Evolutionary conservation across 2,888 invertebrate genomes (phyloP), one percentile per base, ranked within the genome.

Genomic region (Pachymerium ferrugineum): DNA sequence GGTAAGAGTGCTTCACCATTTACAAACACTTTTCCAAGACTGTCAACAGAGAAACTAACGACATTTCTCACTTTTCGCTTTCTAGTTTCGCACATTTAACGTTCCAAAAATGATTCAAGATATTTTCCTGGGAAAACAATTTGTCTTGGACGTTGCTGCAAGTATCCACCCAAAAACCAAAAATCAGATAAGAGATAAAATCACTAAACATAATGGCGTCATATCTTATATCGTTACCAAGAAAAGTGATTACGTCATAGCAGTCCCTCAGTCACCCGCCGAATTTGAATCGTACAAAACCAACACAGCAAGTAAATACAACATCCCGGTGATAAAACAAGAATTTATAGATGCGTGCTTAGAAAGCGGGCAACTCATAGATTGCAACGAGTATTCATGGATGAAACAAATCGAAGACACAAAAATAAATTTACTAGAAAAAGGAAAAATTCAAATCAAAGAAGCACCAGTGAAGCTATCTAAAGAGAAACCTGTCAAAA

Each of bases 181-280:
- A 25, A 35, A 10, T n/a, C 33, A 38, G 8, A 10, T 71, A 6
- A 31, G 35, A n/a, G 38, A 71, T 16, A 38, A 71, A 33, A 71
- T 71, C 16, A 38, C 25, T 3, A 71, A 71, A 25, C 12, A 71
- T 12, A 71, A 71, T 22, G 71, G 71, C 3, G 42, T 71, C 71
- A 38, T 71, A 35, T 71, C 71, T 1, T 71, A 71, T 28, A 71
- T 42, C 28, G 71, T 71, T 12, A 71, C 33, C 42, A 35, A 42
- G 14, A 16, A 4, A 2, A 71, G 33, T 16, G 38, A 71, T 71
- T 71, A 38, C 71, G 28, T 71, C 3, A 35, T 71, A 10, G 14
- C 29, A 14, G 31, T 16, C 29, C 30, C 30, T 25, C 31, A 33
- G 30, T 31, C 31, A 31, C 4, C 22, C 12, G 71, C 33, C 35